Conservation (phyloP, 1,140 invertebrate species). For the Pseudomyrmex pallidus region DNA sequence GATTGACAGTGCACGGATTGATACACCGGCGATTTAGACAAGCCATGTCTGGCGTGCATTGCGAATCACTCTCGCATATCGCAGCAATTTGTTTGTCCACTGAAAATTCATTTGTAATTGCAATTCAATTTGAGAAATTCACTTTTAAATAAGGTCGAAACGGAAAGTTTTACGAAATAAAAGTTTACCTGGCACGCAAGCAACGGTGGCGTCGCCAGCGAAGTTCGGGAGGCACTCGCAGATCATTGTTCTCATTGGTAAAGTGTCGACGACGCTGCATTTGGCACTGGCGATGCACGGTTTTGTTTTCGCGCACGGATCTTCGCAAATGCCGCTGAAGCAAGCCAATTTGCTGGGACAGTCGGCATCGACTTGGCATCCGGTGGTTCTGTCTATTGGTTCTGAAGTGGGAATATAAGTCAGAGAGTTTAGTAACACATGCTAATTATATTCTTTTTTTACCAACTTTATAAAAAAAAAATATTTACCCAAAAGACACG, state of each 20-base stretch:
- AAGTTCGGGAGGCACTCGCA: conserved; percentile 93
- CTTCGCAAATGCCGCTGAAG: conserved; percentile 91
- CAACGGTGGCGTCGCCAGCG: conserved; percentile 93
- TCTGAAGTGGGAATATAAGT: conserved; percentile 77
- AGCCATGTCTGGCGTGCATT: conserved; percentile 89
- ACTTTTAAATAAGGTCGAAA: not conserved
- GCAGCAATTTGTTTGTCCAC: conserved; percentile 83
- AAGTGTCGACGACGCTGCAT: conserved; percentile 93
- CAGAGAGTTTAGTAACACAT: conserved; percentile 19
- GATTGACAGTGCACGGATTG: conserved; percentile 91
- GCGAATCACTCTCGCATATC: conserved; percentile 89
- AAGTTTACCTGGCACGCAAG: conserved; percentile 90
- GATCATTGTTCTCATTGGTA: conserved; percentile 94
- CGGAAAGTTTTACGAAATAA: not conserved
- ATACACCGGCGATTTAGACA: conserved; percentile 91
- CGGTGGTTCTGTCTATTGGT: conserved; percentile 86
- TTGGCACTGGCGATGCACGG: conserved; percentile 93
- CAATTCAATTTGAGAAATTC: no score
- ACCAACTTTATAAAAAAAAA: not conserved
- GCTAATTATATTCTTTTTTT: not conserved
- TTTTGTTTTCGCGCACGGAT: conserved; percentile 92
- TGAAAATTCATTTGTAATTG: conserved; percentile 51
- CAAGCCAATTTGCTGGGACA: conserved; percentile 94
- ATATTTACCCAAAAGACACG: conserved; percentile 87
- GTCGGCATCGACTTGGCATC: conserved; percentile 93